Base-by-base conservation (phyloP, 2,113 vertebrate species). In the Gobius niger region DNA sequence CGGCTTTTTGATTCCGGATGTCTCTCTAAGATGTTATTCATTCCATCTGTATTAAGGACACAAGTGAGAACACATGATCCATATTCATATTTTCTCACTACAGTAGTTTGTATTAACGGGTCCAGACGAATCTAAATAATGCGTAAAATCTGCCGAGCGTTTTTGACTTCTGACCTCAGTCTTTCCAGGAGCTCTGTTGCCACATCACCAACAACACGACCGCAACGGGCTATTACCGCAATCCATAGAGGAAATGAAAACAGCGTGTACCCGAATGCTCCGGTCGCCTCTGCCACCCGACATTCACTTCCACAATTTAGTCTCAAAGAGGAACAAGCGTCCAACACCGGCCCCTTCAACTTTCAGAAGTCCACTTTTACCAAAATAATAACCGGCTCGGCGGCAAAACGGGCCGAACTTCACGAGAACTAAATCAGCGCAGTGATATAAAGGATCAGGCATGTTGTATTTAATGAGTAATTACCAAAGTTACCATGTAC, bases 281-380 rank as follows among this genome's bases (percentile, higher is more conserved):
- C 82, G 63, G 72, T 70, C 80, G 66, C 77, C 81, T 60, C 75
- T 76, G 81, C 76, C 81, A 80, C 62, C 52, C 53, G 13, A 79
- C 83, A 85, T 85, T 89, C 86, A 90, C 88, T 90, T 90, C 90
- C 86, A 79, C 70, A 71, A 85, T 89, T 88, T 53, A 62, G 9
- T 46, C 14, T 12, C 57, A 79, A 89, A 87, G 78, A 85, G 87
- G 85, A 91, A 88, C 73, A 70, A 46, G 68, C 6, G 7, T 57
- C 44, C 16, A 9, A 16, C 0, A 42, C 74, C 66, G 65, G 7
- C 53, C 40, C 13, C 50, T 68, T 64, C 68, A 60, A 49, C 64
- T 73, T 52, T 47, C 54, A 47, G 50, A 65, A 69, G 61, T 54
- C 47, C 60, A 54, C 9, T 60, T 59, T 3, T 61, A 15, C 67